Base-by-base conservation (phyloP, 2,113 vertebrate genomes). In the Pogonocichla stellata region DNA sequence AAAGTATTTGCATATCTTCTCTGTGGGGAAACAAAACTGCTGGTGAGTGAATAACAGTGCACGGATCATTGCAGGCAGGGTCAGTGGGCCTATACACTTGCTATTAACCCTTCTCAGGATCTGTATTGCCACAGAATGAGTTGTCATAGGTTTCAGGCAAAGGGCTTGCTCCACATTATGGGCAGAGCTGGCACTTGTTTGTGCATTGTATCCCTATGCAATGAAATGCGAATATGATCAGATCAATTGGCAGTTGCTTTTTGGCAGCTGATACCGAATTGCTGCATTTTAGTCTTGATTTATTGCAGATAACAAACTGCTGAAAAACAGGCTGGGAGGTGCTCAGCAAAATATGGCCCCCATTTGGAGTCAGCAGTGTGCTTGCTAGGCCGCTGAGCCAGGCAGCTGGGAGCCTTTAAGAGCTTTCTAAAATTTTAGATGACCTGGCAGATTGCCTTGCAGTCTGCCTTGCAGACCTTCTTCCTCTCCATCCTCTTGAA, bases 1-100 rank as follows among this genome's bases (percentile, higher is more conserved):
- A 72, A 92, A 96, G 92, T 96, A 97, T 96, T 97, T 96, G 95
- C 94, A 96, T 93, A 95, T 94, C 96, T 93, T 84, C 92, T 94
- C 91, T 97, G 92, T 95, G 90, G 88, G 94, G 83, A 93, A 95
- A 95, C 90, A 96, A 93, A 86, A 83, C 94, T 89, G 84, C 80
- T 89, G 84, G 80, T 24, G 80, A 93, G 82, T 93, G 94, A 97
- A 94, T 93, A 95, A 93, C 93, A 83, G 96, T 26, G 90, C 95
- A 92, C 12, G 75, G 93, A 93, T 96, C 93, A 79, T 90, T 93
- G 95, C 94, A 84, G 96, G 94, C 93, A 81, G 90, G 96, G 95
- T 97, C 94, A 93, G 90, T 90, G 95, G 93, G 95, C 90, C 94
- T 58, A 92, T 94, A 91, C 80, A 95, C 65, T 93, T 57, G 71